Percentiles rank a stretch among this genome's conserved stretches.
phyloP scores from a whole-genome alignment of 23 tunicate genomes.

The Styela clava region DNA sequence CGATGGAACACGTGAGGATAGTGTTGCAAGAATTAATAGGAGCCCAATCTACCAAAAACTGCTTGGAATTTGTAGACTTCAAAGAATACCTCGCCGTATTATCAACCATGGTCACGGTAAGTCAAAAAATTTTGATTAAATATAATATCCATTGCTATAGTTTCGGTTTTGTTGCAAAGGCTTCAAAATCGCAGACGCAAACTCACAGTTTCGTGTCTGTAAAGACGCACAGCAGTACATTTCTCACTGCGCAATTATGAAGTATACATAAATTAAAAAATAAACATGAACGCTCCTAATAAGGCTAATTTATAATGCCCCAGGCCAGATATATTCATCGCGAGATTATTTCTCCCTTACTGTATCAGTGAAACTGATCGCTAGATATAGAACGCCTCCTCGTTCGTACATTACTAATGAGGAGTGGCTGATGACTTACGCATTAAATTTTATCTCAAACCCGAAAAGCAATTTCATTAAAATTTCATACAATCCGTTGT shows the following conservation, averaged over 20 bases:
- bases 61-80: conserved; percentile 15
- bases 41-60: neutral
- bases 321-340: too few relatives aligned
- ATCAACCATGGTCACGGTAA: conserved; percentile 23
- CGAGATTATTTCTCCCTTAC: neutral
- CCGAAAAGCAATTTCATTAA: neutral
- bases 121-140: neutral
- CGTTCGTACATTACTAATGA: neutral
- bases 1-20: neutral
- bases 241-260: neutral
- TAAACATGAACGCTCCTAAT: too few relatives aligned
- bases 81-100: conserved; percentile 18
- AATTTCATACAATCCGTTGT: too few relatives aligned
- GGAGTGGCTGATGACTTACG: neutral
- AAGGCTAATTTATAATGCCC: too few relatives aligned
- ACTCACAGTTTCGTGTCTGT: neutral
- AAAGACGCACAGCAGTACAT: neutral
- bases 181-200: neutral
- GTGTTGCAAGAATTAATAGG: conserved; percentile 14
- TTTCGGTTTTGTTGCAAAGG: neutral
- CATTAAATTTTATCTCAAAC: neutral
- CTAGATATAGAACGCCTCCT: neutral
- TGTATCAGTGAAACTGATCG: neutral
- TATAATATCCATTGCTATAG: neutral
- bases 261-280: too few relatives aligned